Evolutionary conservation across 2,888 invertebrate genomes (phyloP), one percentile per base, ranked within the genome.

Genomic region (Folsomia candida): DNA sequence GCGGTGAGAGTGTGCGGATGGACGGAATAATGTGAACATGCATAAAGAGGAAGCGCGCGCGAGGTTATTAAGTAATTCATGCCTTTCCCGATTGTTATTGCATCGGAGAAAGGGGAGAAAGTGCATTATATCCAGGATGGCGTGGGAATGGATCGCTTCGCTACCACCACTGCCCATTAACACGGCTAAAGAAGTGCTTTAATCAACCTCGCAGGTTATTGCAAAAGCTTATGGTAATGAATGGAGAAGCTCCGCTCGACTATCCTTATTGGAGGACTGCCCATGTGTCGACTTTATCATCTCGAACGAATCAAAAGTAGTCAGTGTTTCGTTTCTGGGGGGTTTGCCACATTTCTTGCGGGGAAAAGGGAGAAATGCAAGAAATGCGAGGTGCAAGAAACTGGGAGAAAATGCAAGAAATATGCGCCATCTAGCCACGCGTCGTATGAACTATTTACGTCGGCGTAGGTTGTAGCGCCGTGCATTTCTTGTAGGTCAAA

Each of bases 161-260:
- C 14, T 37, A 37, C 6, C 37, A 37, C 37, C 6, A 54, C 20
- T 54, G 9, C 47, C 47, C 18, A 47, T 47, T 47, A 47, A 47
- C 47, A 22, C 4, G 54, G 6, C 6, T 54, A 22, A 54, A 22
- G 54, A 54, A 54, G 54, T 54, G 22, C 54, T 54, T 54, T 54
- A 54, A 54, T 54, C 54, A 54, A 54, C 54, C 54, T n/a, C n/a
- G n/a, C n/a, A 54, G 22, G 54, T 54, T 54, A 54, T 54, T 54
- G 22, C 22, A 14, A 20, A 20, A n/a, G 54, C 20, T 54, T 54
- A 54, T 54, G 54, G 54, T 54, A 54, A 54, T 54, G 54, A 54
- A 54, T 54, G 4, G 54, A n/a, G 14, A 14, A 37, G 14, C 37
- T 37, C 6, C 37, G 6, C 37, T n/a, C n/a, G n/a, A n/a, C n/a